Conservation (phyloP, 2,113 vertebrate genomes). For the Ptilorrhoa leucosticta region DNA sequence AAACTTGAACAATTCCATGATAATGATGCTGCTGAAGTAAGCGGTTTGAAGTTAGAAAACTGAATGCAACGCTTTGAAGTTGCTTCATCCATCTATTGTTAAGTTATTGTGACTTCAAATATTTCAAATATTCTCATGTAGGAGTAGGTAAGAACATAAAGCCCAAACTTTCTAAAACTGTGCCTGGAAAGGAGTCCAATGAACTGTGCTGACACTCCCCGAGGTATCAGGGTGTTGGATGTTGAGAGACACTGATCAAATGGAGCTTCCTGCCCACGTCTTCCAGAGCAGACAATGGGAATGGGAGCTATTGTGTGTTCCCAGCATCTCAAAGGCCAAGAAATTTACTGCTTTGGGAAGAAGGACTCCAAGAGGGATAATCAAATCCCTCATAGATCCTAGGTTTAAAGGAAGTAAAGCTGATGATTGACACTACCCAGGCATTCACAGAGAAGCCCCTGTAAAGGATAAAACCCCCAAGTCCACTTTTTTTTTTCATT, state of each 20-base stretch:
- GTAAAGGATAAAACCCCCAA: background rate
- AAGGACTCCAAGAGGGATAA: background rate
- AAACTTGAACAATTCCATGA: background rate
- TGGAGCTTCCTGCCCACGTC: background rate
- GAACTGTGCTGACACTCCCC: background rate
- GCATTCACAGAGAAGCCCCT: background rate
- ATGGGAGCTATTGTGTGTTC: background rate
- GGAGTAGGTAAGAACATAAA: background rate
- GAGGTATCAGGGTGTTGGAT: background rate
- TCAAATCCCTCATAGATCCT: rapidly evolving
- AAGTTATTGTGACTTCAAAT: background rate
- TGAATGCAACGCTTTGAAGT: background rate
- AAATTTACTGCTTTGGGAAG: background rate
- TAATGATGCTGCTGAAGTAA: background rate
- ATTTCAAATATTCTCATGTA: background rate
- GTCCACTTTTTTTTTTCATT: background rate
- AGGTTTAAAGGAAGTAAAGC: background rate
- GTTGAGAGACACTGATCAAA: background rate
- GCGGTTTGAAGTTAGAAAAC: background rate
- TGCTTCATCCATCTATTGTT: background rate
- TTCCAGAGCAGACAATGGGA: background rate
- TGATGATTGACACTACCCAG: background rate
- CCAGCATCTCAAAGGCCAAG: background rate
- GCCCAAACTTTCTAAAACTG: background rate
- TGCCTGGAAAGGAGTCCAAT: background rate